Percentiles rank a stretch among this genome's conserved stretches.
Evolutionary conservation across 2,797 vertebrate species (phyloP).

Genomic region (Neosalanx taihuensis): DNA sequence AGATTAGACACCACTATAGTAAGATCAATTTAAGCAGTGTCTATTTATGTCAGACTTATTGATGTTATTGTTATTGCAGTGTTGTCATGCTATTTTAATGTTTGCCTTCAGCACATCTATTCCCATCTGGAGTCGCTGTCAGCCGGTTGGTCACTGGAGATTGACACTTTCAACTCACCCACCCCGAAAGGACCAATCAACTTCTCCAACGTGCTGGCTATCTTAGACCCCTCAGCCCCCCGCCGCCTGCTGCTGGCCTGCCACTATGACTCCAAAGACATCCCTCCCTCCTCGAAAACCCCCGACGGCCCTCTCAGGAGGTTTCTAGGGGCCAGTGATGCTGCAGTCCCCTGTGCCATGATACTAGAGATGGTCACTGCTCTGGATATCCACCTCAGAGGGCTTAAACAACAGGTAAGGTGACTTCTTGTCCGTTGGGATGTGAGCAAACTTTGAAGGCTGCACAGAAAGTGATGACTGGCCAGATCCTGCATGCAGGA

Average conservation of each 20-base stretch:
- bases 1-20: not conserved
- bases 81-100: not conserved
- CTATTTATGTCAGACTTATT: not conserved
- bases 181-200: slow-evolving; percentile 66
- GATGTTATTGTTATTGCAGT: not conserved
- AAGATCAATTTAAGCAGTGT: not conserved
- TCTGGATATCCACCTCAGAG: slow-evolving; percentile 62
- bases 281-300: slow-evolving; percentile 36
- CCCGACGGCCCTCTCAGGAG: slow-evolving; percentile 24
- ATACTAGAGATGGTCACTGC: slow-evolving; percentile 73
- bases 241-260: slow-evolving; percentile 73
- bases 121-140: slow-evolving; percentile 53
- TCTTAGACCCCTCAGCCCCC: slow-evolving; percentile 61
- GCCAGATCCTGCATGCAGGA: not conserved
- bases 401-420: slow-evolving; percentile 64
- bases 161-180: slow-evolving; percentile 68
- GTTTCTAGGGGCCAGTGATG: slow-evolving; percentile 80
- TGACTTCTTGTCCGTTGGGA: not conserved
- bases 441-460: not conserved
- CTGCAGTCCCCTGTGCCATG: slow-evolving; percentile 77
- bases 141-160: slow-evolving; percentile 72
- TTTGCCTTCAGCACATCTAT: slow-evolving; percentile 65
- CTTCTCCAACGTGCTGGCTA: slow-evolving; percentile 78
- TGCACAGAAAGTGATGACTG: not conserved
- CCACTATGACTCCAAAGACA: slow-evolving; percentile 79